Evolutionary conservation across 2,797 vertebrate species (phyloP).

Genomic region (Oophaga sylvatica): DNA sequence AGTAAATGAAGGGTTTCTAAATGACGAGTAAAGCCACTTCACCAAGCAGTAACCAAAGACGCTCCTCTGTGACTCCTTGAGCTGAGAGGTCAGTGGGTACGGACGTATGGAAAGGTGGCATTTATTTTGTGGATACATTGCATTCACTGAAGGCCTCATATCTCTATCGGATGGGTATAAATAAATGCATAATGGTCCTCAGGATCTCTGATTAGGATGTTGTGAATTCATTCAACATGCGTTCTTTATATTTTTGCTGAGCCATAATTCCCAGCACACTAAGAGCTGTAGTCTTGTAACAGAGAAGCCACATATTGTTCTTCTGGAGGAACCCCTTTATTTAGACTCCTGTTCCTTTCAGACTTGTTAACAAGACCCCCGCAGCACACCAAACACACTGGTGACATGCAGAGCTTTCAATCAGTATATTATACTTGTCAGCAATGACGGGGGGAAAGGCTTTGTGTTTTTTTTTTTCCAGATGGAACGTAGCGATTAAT

Average conservation of each 20-base stretch:
- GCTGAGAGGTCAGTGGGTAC: not conserved
- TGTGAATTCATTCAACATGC: too few relatives aligned
- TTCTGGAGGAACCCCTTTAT: not conserved
- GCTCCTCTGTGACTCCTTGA: not conserved
- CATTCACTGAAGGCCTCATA: not conserved
- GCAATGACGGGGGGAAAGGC: not conserved
- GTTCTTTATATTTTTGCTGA: too few relatives aligned
- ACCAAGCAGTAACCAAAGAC: not conserved
- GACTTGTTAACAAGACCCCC: slow-evolving; percentile 3
- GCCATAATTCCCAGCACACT: not conserved
- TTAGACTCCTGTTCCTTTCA: not conserved
- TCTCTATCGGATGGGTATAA: not conserved
- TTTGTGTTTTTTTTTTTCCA: slow-evolving; percentile 1
- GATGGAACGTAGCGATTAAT: slow-evolving; percentile 22
- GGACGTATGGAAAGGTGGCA: not conserved
- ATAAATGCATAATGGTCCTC: not conserved
- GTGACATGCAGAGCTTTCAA: slow-evolving; percentile 6
- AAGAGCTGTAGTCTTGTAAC: not conserved
- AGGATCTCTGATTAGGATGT: too few relatives aligned
- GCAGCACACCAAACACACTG: not conserved
- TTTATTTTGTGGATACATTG: not conserved
- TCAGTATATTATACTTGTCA: slow-evolving; percentile 35
- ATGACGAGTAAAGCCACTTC: not conserved
- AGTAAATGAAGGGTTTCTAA: not conserved
- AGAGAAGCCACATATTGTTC: not conserved